phyloP scores from a whole-genome alignment of 2,888 invertebrate species.

The Polydrusus pterygomalis region DNA sequence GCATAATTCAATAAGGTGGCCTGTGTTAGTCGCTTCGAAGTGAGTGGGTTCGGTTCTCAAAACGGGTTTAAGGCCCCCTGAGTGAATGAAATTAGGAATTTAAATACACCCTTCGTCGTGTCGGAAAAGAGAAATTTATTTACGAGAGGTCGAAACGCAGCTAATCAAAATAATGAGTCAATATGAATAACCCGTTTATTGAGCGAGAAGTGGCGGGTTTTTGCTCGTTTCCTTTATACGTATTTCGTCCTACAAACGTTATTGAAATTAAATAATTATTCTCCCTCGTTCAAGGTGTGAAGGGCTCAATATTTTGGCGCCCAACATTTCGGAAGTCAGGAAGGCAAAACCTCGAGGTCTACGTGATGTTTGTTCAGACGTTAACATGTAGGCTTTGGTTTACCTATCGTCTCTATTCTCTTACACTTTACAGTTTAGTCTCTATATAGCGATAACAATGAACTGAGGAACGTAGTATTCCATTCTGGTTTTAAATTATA shows the following conservation, averaged over 20 bases:
- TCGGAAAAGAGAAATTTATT: constrained; percentile 27
- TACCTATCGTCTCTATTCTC: no score
- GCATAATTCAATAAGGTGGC: constrained; percentile 44
- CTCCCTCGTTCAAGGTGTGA: no score
- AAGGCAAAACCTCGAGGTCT: no score
- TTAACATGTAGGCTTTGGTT: no score
- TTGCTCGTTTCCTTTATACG: not conserved
- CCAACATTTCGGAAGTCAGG: no score
- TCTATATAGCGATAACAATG: no score
- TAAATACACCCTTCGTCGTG: constrained; percentile 37
- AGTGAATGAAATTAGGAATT: constrained; percentile 45
- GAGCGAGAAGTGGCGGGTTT: not conserved
- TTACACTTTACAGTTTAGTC: no score
- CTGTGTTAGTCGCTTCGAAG: constrained; percentile 35
- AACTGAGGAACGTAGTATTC: not conserved
- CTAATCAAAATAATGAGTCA: constrained; percentile 38
- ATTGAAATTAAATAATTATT: no score
- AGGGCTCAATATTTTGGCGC: no score
- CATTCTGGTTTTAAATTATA: not conserved
- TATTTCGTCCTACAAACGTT: no score
- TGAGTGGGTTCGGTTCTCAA: constrained; percentile 42
- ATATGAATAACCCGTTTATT: constrained; percentile 20
- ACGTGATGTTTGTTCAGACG: no score
- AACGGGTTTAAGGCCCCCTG: constrained; percentile 33
- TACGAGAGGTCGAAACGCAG: constrained; percentile 27